These are phyloP conservation scores for Cryptus armator DNA, from an alignment of 2,888 invertebrate species.

Conservation along the genomic window DNA sequence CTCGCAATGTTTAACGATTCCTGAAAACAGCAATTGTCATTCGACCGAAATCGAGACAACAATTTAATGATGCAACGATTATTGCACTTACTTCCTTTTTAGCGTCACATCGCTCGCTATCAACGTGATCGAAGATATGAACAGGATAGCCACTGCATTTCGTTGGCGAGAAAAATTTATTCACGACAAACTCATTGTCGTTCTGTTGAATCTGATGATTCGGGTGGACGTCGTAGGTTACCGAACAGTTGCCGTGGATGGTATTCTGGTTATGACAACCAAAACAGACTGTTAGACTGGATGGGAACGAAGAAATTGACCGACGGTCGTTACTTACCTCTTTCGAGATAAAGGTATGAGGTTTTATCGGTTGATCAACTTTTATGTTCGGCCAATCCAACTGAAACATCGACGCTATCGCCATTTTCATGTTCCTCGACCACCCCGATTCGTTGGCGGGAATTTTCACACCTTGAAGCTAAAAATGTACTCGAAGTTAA, in stretches of 20 bases:
- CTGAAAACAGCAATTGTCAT: neutral
- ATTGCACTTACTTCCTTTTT: conserved; percentile 69
- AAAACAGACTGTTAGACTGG: conserved; percentile 83
- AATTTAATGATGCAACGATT: too few species aligned
- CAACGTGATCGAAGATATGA: conserved; percentile 76
- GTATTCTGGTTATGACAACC: conserved; percentile 85
- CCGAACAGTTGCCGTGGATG: conserved; percentile 82
- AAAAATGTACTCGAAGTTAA: neutral
- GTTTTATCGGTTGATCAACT: conserved; percentile 68
- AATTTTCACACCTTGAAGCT: conserved; percentile 80
- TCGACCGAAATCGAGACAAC: too few species aligned
- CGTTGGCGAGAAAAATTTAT: conserved; percentile 79
- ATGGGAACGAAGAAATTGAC: conserved; percentile 77
- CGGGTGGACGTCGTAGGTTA: conserved; percentile 80
- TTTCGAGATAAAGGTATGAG: conserved; percentile 77
- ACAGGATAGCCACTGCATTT: conserved; percentile 77
- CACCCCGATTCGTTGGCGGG: conserved; percentile 80
- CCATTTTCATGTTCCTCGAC: conserved; percentile 84
- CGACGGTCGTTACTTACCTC: conserved; percentile 85
- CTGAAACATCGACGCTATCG: conserved; percentile 84
- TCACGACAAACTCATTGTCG: conserved; percentile 75
- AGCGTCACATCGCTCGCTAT: conserved; percentile 71
- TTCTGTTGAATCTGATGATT: conserved; percentile 51
- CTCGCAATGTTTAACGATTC: conserved; percentile 69
- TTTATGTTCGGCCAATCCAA: conserved; percentile 77